Conservation (phyloP, 2,113 vertebrate species). For the Eurystomus gularis region DNA sequence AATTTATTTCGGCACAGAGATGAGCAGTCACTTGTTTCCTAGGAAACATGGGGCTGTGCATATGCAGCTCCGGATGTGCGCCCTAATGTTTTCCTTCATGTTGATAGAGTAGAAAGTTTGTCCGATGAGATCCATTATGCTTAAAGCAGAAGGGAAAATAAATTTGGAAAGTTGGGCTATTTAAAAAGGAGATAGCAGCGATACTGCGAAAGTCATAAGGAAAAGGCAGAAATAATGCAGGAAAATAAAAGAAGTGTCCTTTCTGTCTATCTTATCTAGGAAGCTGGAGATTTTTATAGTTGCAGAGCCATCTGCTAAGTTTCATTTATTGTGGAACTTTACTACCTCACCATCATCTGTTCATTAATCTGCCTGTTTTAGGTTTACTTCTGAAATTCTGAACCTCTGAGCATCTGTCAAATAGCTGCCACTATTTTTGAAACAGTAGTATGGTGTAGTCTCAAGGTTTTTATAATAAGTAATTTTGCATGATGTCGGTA, state of each 20-base stretch:
- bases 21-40: constrained; percentile 68
- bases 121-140: constrained; percentile 41
- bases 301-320: constrained; percentile 56
- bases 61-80: constrained; percentile 24
- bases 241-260: constrained; percentile 30
- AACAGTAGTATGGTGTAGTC: not conserved
- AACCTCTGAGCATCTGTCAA: constrained; percentile 44
- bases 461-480: not conserved
- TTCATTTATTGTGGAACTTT: constrained; percentile 49
- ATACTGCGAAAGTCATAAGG: constrained; percentile 4
- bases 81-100: constrained; percentile 50
- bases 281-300: constrained; percentile 53
- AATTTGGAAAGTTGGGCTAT: constrained; percentile 17
- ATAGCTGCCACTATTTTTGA: not conserved
- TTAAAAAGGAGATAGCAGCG: not conserved
- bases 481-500: fast-evolving
- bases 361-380: constrained; percentile 57
- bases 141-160: constrained; percentile 56
- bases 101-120: constrained; percentile 40
- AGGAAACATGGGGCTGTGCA: constrained; percentile 66
- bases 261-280: not conserved
- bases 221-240: constrained; percentile 43
- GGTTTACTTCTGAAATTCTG: constrained; percentile 30
- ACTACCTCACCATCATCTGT: constrained; percentile 40
- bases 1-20: constrained; percentile 58